Evolutionary conservation across 2,797 vertebrate genomes (phyloP), one percentile per base, ranked within the genome.

Genomic region (Oophaga sylvatica): DNA sequence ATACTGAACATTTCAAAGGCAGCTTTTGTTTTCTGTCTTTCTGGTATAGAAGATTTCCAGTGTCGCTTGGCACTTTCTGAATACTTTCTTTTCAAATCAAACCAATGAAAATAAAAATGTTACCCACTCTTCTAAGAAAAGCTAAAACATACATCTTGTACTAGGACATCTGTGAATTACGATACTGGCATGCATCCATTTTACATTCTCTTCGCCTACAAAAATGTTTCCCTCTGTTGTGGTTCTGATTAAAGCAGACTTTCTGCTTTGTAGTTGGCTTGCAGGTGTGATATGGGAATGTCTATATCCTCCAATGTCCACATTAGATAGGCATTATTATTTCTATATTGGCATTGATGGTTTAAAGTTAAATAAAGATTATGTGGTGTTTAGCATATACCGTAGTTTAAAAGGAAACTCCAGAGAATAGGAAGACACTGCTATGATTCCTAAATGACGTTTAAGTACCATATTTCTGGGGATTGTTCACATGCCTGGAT

Each of bases 121-220:
- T 29, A 83, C 11, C 81, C 53, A 48, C 65, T 82, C 17, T 70
- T 70, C 81, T 56, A 83, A 35, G 81, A 70, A 53, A 70, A 70
- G 81, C 65, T 70, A 17, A 56, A 48, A 68, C 26, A 29, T 70
- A 83, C 65, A 70, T 83, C 81, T 35, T 70, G 81, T 83, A 71
- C 63, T 83, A 57, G 26, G 45, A 83, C 57, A 70, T 83, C n/a
- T 57, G 81, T 57, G 45, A 59, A 45, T 63, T 70, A 29, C 57
- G 26, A 70, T 31, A 19, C 63, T 82, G 80, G 45, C 80, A 82
- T 9, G 15, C 26, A 29, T 82, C 48, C 75, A 82, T 82, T 68
- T 70, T 68, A 70, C 45, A 82, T 70, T 82, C 48, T 82, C 56
- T 53, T 67, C 60, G 20, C 12, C 80, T 81, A 29, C 63, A 68